Conservation (phyloP, 2,113 vertebrate species). For the Brachyistius frenatus region DNA sequence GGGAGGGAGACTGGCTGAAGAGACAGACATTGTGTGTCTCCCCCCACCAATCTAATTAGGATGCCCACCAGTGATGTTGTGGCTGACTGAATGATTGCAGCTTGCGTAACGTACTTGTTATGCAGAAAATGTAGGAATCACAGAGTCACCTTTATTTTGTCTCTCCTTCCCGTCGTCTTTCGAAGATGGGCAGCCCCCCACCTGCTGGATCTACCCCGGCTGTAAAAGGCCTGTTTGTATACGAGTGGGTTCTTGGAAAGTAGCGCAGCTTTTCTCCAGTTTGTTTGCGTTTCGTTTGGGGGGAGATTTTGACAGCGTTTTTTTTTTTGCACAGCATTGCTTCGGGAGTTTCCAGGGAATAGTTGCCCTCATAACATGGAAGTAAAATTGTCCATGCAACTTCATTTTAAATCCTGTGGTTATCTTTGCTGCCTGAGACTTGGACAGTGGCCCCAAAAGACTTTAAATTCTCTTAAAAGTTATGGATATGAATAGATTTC, state of each 20-base stretch:
- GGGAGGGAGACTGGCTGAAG: background rate
- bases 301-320: background rate
- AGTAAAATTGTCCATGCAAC: background rate
- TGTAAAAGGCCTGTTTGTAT: slow-evolving; percentile 13
- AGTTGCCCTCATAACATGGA: background rate
- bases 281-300: background rate
- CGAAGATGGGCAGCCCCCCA: background rate
- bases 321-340: background rate
- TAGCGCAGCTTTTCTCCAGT: background rate
- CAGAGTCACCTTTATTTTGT: slow-evolving; percentile 4
- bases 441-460: no score
- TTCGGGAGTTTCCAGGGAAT: background rate
- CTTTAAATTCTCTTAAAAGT: no score
- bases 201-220: slow-evolving; percentile 4
- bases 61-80: slow-evolving; percentile 49
- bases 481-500: no score
- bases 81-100: slow-evolving; percentile 32
- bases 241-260: slow-evolving; percentile 7
- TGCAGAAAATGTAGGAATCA: slow-evolving; percentile 39
- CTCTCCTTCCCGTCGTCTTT: background rate
- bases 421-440: no score
- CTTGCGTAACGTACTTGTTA: slow-evolving; percentile 29
- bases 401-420: background rate
- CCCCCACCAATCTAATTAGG: slow-evolving; percentile 50
- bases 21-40: slow-evolving; percentile 56